Percentiles rank a stretch among this genome's conserved stretches.
These are phyloP conservation scores for Macrobrachium rosenbergii DNA, from an alignment of 1,140 invertebrate species.

Conservation along the genomic window DNA sequence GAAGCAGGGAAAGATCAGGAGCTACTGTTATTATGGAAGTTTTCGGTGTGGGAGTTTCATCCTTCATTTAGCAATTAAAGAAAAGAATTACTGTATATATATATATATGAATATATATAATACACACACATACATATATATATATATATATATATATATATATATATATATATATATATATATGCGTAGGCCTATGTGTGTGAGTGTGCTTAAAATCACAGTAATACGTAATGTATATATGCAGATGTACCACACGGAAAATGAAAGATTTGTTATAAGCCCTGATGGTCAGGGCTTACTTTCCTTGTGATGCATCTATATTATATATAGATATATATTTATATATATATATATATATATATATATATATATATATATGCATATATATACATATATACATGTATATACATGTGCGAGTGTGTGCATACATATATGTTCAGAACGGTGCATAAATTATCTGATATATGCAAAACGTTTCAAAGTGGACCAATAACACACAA, in stretches of 20 bases:
- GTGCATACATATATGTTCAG: too few relatives aligned
- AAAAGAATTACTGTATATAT: not conserved
- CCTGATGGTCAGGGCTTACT: not conserved
- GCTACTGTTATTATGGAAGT: too few relatives aligned
- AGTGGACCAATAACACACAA: too few relatives aligned
- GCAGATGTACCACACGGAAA: not conserved
- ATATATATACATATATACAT: too few relatives aligned
- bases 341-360: constrained; percentile 42
- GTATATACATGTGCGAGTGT: too few relatives aligned
- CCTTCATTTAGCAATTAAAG: too few relatives aligned
- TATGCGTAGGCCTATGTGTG: too few relatives aligned
- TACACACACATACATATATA: constrained; percentile 11
- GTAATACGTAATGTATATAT: not conserved
- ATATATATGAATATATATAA: constrained; percentile 11
- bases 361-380: constrained; percentile 6
- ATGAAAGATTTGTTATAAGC: constrained; percentile 3
- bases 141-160: constrained; percentile 29
- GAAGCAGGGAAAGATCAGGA: too few relatives aligned
- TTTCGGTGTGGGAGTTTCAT: too few relatives aligned
- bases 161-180: constrained; percentile 30
- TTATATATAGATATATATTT: constrained; percentile 31
- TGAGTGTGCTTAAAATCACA: not conserved
- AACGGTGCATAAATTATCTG: too few relatives aligned
- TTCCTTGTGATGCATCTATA: constrained; percentile 2
- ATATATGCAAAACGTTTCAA: not conserved